These are phyloP conservation scores for Sturnus vulgaris DNA, from an alignment of 2,113 vertebrate genomes.

Conservation along the genomic window DNA sequence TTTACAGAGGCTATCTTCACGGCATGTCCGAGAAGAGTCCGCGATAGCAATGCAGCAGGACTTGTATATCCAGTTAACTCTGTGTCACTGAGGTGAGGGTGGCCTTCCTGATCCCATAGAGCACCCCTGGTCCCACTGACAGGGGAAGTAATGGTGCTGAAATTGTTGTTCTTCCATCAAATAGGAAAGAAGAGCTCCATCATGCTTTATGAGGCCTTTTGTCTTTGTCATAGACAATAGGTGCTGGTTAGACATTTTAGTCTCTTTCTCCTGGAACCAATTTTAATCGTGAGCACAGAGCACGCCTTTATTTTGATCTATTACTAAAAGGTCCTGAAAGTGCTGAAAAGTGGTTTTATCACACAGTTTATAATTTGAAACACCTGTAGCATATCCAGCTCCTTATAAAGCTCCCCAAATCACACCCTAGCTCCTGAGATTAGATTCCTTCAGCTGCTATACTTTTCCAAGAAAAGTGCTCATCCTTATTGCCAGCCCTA, in stretches of 20 bases:
- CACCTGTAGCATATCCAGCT: not conserved
- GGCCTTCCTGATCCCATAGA: not conserved
- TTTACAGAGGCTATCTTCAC: not conserved
- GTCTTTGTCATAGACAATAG: not conserved
- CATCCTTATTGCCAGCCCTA: not conserved
- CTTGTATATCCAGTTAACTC: not conserved
- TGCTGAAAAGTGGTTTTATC: not conserved
- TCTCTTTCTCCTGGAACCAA: not conserved
- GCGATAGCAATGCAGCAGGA: not conserved
- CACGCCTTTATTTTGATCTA: not conserved
- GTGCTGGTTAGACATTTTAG: not conserved
- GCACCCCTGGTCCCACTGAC: not conserved
- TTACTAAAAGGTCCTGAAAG: not conserved
- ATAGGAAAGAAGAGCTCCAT: not conserved
- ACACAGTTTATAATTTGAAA: not conserved
- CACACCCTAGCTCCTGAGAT: not conserved
- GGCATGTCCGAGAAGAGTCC: not conserved
- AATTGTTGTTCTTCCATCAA: not conserved
- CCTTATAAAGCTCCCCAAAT: not conserved
- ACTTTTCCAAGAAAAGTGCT: not conserved
- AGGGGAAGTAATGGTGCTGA: not conserved
- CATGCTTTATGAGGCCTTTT: not conserved
- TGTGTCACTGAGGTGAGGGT: not conserved
- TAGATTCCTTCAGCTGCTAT: not conserved
- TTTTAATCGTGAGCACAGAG: not conserved